Evolutionary conservation across 2,113 vertebrate genomes (phyloP), one percentile per base, ranked within the genome.

Genomic region (Microcebus murinus): DNA sequence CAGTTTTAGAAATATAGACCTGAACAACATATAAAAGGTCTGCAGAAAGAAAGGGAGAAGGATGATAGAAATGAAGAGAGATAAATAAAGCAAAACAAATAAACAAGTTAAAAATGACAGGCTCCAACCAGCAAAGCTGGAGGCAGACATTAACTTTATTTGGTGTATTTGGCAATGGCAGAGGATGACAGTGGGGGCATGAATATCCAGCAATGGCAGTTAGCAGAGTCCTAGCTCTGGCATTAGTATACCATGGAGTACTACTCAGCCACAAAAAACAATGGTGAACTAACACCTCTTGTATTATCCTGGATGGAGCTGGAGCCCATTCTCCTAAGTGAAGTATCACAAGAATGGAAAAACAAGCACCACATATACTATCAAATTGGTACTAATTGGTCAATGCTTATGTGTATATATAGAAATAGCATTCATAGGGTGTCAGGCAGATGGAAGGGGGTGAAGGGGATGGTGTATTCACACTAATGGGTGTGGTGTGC

Each of bases 1-100:
- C 17, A 70, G 50, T 93, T 91, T 95, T 77, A 77, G 87, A 85
- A 91, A 90, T 85, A 50, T 8, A 79, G 85, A 55, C 10, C 39
- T 61, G 31, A 59, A 13, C 39, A 39, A n/a, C 11, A 52, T 55
- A 5, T 52, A 2, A 55, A 61, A 74, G 6, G 9, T 90, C n/a
- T 74, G 39, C 4, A 55, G 17, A 36, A 94, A 87, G 52, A 81
- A 91, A 73, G 15, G 42, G n/a, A 65, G 21, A 90, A 52, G 86
- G 11, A 70, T 50, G 12, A 6, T 61, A 57, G 55, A 59, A 71
- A 52, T 57, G n/a, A 39, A 68, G 25, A 87, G 13, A 12, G 8
- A 20, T 7, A 36, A 18, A 48, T 11, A 36, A 7, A 50, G 4
- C 36, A 80, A 81, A 76, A 82, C 34, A 74, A 79, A 74, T 31